Evolutionary conservation across 1,140 invertebrate species (phyloP).

Genomic region (Leguminivora glycinivorella): DNA sequence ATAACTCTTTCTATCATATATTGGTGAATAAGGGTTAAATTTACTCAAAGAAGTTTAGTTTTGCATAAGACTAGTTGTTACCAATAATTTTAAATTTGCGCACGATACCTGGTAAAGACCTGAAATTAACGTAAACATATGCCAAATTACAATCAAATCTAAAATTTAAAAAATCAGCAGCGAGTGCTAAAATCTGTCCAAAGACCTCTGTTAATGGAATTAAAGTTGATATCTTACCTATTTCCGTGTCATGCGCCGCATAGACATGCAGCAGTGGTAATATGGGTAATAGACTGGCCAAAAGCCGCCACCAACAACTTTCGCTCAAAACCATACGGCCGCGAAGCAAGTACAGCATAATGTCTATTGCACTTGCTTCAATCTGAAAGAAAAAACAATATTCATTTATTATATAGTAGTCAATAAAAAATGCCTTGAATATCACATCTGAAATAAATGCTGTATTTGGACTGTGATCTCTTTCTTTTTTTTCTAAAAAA

Average conservation of each 20-base stretch:
- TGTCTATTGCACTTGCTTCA: conserved; percentile 79
- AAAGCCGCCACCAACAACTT: conserved; percentile 79
- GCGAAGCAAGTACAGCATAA: conserved; percentile 82
- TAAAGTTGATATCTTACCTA: conserved; percentile 49
- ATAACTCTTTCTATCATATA: no score
- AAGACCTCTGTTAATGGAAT: no score
- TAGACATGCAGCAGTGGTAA: conserved; percentile 76
- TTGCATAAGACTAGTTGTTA: neutral
- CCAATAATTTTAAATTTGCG: neutral
- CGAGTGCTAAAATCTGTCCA: no score
- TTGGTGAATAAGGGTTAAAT: no score
- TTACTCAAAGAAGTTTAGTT: no score
- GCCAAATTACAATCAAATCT: neutral
- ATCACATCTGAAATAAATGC: no score
- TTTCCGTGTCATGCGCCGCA: conserved; percentile 65
- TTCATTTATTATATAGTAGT: no score
- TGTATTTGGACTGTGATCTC: no score
- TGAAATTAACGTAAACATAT: neutral
- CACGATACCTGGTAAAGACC: neutral
- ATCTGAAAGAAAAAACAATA: conserved; percentile 74
- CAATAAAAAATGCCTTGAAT: no score
- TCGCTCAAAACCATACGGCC: conserved; percentile 81
- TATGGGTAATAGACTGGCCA: conserved; percentile 79
- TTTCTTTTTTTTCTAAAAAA: no score
- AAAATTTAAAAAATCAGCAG: no score